Percentiles rank a stretch among this genome's conserved stretches.
Evolutionary conservation across 2,797 vertebrate genomes (phyloP).

Genomic region (Enteromius radiatus): DNA sequence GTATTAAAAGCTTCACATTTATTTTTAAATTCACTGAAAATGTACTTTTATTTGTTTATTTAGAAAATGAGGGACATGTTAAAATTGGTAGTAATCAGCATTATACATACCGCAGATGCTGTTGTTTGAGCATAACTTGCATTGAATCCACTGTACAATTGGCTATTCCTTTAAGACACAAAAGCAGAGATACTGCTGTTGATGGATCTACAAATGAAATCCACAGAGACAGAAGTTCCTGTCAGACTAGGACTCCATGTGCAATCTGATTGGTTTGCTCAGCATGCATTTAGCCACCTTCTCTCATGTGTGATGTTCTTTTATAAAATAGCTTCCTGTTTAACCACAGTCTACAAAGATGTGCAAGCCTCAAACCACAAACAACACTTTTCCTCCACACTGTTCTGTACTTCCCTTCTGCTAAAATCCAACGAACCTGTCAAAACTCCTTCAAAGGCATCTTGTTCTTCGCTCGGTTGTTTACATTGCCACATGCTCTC

Average conservation of each 20-base stretch:
- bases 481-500: slow-evolving; percentile 43
- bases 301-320: background rate
- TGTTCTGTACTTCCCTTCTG: background rate
- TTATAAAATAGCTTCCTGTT: slow-evolving; percentile 6
- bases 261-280: background rate
- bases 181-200: background rate
- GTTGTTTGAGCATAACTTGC: background rate
- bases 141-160: background rate
- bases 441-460: slow-evolving; percentile 13
- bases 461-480: slow-evolving; percentile 31
- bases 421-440: background rate
- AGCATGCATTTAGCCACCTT: background rate
- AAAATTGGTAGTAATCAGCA: background rate
- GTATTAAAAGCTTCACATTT: background rate
- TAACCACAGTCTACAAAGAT: slow-evolving; percentile 3
- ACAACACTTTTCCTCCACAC: background rate
- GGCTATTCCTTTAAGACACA: background rate
- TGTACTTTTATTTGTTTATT: background rate
- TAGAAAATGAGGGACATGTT: background rate
- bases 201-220: background rate
- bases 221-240: background rate
- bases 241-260: background rate
- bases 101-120: background rate
- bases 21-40: background rate
- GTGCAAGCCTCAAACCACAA: slow-evolving; percentile 13